Conservation (phyloP, 1,140 invertebrate species). For the Hesperophylax magnus region DNA sequence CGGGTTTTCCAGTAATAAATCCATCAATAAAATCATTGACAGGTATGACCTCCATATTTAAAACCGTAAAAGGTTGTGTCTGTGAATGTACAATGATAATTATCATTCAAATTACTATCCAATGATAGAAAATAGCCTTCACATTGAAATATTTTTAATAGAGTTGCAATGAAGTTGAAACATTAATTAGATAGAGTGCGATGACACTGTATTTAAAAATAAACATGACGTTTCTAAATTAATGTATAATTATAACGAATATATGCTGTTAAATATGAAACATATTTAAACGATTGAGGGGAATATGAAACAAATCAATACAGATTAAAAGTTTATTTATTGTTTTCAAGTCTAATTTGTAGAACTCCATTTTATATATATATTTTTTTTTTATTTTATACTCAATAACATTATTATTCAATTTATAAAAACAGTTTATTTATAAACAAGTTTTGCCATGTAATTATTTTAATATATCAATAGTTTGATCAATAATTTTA, state of each 20-base stretch:
- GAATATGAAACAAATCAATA: too few relatives aligned
- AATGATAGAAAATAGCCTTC: constrained; percentile 22
- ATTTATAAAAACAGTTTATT: too few relatives aligned
- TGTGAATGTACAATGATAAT: constrained; percentile 34
- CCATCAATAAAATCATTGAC: constrained; percentile 38
- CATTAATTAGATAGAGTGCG: not conserved
- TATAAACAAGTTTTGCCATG: too few relatives aligned
- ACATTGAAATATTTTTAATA: constrained; percentile 14
- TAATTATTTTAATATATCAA: too few relatives aligned
- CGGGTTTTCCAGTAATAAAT: constrained; percentile 28
- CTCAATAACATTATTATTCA: too few relatives aligned
- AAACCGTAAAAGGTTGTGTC: constrained; percentile 28
- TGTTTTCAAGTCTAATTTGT: too few relatives aligned
- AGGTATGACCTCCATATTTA: constrained; percentile 28
- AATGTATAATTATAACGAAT: not conserved
- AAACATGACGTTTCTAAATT: not conserved
- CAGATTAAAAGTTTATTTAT: too few relatives aligned
- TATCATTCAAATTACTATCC: constrained; percentile 31
- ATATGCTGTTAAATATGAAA: too few relatives aligned
- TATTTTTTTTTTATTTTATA: too few relatives aligned
- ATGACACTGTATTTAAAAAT: constrained; percentile 3
- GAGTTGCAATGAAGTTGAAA: not conserved
- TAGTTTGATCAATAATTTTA: too few relatives aligned
- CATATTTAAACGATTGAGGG: too few relatives aligned
- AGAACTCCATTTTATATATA: too few relatives aligned